phyloP scores from a whole-genome alignment of 1,140 invertebrate species.

The Sycophila sp. region DNA sequence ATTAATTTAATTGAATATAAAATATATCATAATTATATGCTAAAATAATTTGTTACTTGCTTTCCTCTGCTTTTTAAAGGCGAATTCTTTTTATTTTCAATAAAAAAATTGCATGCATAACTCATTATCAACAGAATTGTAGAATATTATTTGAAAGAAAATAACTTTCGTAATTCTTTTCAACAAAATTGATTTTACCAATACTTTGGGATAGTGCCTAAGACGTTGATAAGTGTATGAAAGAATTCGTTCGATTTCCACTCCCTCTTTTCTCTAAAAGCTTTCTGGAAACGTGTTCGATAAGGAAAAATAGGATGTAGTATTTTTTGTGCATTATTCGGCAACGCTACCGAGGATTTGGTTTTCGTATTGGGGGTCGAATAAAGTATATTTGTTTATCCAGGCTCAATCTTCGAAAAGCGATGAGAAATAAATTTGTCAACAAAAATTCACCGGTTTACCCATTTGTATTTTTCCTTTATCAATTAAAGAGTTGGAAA shows the following conservation, averaged over 20 bases:
- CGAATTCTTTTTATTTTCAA: no score
- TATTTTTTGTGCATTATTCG: no score
- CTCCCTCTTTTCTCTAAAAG: conserved; percentile 37
- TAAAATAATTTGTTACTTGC: no score
- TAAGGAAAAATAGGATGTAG: conserved; percentile 1
- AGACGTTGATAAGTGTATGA: background rate
- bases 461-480: no score
- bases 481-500: no score
- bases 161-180: background rate
- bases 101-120: no score
- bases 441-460: no score
- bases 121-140: no score
- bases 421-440: conserved; percentile 8
- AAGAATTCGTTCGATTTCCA: conserved; percentile 38
- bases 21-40: no score
- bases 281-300: conserved; percentile 13
- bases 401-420: background rate
- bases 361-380: background rate
- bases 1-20: no score
- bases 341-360: background rate
- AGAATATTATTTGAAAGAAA: background rate
- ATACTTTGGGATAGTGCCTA: background rate
- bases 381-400: conserved; percentile 27
- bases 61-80: no score
- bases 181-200: background rate